Base-by-base conservation (phyloP, 2,113 vertebrate genomes). In the Cochlearius cochlearius region DNA sequence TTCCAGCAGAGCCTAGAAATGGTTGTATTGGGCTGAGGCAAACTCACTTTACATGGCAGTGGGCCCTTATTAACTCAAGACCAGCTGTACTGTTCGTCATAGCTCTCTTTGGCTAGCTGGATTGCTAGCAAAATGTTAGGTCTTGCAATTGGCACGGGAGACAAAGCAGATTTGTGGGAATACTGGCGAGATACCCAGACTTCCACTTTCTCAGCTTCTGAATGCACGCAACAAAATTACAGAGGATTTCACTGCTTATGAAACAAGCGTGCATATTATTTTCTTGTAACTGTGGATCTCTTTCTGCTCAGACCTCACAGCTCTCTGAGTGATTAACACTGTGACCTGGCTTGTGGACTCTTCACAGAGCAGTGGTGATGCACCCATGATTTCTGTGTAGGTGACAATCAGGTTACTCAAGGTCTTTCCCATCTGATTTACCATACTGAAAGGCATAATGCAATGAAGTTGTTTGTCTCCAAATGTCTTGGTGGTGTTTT, bases 231-330 rank as follows among this genome's bases (percentile, higher is more conserved):
- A 53, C 10, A 39, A 69, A 69, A 79, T 36, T 53, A 56, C 36
- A 62, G 58, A 64, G 88, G 91, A 90, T 79, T 93, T 93, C 47
- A 56, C 67, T 63, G 56, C 90, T 96, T 91, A 43, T 64, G 82
- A 88, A 95, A 95, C 26, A 45, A 56, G 32, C 5, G 29, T 32
- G n/a, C 45, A 36, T 19, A 8, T 56, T 83, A 25, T 47, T 21
- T 81, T 76, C 76, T 74, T 49, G 21, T 52, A 73, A 72, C 62
- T 50, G 29, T n/a, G 53, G 41, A 59, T 80, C 45, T 36, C 34
- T 22, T 22, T 90, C 45, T 56, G 53, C 53, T 83, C 43, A 59
- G 43, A 56, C 32, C 52, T 82, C 45, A 43, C 58, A 68, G n/a
- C 29, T 72, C 72, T 77, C 39, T n/a, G 12, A 36, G 18, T 27